phyloP scores from a whole-genome alignment of 2,113 vertebrate genomes.

The Forbesichthys papilliferus region DNA sequence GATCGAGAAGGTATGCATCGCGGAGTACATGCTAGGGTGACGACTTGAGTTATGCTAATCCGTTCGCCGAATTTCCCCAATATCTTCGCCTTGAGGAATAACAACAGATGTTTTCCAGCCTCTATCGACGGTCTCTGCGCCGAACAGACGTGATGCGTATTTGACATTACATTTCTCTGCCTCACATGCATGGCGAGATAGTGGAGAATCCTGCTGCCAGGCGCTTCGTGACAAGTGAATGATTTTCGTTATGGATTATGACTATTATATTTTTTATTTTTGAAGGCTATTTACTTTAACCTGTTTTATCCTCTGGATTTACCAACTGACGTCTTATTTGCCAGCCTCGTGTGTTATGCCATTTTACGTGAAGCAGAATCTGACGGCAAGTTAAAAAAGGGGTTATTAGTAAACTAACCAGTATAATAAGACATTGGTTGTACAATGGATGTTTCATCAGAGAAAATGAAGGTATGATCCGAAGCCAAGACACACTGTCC shows the following conservation, averaged over 20 bases:
- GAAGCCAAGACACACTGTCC: conserved; percentile 25
- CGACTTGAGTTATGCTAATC: conserved; percentile 42
- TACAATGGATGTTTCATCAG: conserved; percentile 46
- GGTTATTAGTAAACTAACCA: conserved; percentile 22
- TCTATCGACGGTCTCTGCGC: conserved; percentile 57
- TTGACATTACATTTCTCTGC: conserved; percentile 53
- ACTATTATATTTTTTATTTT: conserved; percentile 4
- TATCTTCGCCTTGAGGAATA: conserved; percentile 26
- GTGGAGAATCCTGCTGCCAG: conserved; percentile 64
- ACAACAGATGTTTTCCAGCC: conserved; percentile 68
- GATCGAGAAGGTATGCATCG: conserved; percentile 60
- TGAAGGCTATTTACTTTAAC: conserved; percentile 23
- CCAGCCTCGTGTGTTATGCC: conserved; percentile 44
- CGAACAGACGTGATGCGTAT: conserved; percentile 59
- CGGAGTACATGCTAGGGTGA: conserved; percentile 37
- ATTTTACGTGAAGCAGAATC: conserved; percentile 46
- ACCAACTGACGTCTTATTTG: conserved; percentile 6
- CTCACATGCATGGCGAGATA: conserved; percentile 44
- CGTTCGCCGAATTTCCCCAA: conserved; percentile 22
- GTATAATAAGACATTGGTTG: conserved; percentile 18
- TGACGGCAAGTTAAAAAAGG: conserved; percentile 36
- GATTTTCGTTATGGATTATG: conserved; percentile 54
- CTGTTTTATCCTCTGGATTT: conserved; percentile 30
- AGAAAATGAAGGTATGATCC: conserved; percentile 60
- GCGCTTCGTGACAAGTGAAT: conserved; percentile 73